These are phyloP conservation scores for Bursaphelenchus mucronatus DNA, from an alignment of 1,140 invertebrate genomes.

Conservation along the genomic window DNA sequence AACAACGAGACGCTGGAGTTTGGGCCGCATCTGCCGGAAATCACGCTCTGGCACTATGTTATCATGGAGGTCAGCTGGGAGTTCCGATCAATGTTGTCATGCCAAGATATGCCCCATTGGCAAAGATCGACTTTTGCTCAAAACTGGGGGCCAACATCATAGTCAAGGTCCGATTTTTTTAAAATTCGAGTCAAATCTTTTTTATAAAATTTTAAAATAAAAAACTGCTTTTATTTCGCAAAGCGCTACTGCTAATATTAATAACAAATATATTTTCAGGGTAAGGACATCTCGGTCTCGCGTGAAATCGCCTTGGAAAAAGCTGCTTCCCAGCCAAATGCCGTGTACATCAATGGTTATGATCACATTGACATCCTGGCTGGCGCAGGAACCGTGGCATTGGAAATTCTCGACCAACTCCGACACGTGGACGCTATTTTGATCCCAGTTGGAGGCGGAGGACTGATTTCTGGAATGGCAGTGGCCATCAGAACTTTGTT, in stretches of 20 bases:
- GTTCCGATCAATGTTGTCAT: conserved; percentile 84
- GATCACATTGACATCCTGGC: conserved; percentile 86
- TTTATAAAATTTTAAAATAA: background rate
- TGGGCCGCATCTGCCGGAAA: conserved; percentile 87
- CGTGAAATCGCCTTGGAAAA: conserved; percentile 21
- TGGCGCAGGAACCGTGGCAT: conserved; percentile 80
- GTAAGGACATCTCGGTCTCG: conserved; percentile 23
- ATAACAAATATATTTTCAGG: conserved; percentile 22
- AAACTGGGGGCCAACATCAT: conserved; percentile 78
- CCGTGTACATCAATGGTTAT: conserved; percentile 47
- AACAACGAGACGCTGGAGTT: conserved; percentile 74
- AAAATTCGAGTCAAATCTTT: conserved; percentile 55
- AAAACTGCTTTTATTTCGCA: conserved; percentile 8
- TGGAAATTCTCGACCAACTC: conserved; percentile 75
- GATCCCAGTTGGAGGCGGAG: conserved; percentile 80
- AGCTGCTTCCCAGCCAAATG: background rate
- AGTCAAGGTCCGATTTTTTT: conserved; percentile 71
- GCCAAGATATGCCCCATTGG: conserved; percentile 80
- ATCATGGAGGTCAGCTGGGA: conserved; percentile 74
- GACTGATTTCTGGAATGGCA: conserved; percentile 78
- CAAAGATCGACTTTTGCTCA: conserved; percentile 82
- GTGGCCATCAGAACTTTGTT: conserved; percentile 76
- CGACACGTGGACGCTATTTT: conserved; percentile 62
- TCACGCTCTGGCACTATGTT: conserved; percentile 78
- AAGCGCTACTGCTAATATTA: too few relatives aligned